Conservation (phyloP, 2,113 vertebrate species). For the Sialia sialis region DNA sequence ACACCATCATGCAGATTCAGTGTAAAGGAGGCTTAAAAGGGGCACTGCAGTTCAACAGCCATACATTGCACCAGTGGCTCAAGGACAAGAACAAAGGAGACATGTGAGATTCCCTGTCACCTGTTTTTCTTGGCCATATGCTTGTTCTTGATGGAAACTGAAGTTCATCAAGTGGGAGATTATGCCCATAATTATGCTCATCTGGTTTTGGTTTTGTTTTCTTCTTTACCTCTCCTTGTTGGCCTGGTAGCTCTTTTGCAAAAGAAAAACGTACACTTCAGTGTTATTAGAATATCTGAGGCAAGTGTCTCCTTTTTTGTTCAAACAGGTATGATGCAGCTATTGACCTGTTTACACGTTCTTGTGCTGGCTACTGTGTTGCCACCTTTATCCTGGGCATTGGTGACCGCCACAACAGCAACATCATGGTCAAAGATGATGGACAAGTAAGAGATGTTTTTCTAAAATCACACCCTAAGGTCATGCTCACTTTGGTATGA, state of each 20-base stretch:
- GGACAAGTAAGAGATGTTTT: constrained; percentile 83
- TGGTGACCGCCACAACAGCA: constrained; percentile 97
- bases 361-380: constrained; percentile 96
- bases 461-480: not conserved
- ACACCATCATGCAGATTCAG: constrained; percentile 99
- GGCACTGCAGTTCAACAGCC: constrained; percentile 95
- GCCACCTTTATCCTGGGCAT: constrained; percentile 98
- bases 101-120: constrained; percentile 78
- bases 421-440: constrained; percentile 99
- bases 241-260: not conserved
- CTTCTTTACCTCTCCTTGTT: not conserved
- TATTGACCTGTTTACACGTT: constrained; percentile 95
- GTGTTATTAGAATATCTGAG: not conserved
- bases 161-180: not conserved
- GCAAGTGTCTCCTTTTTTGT: not conserved
- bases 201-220: not conserved
- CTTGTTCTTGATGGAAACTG: not conserved
- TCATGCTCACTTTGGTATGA: not conserved
- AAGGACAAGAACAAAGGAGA: constrained; percentile 99
- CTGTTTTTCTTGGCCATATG: not conserved
- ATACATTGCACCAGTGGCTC: constrained; percentile 96
- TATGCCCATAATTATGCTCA: not conserved
- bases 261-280: not conserved
- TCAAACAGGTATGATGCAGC: constrained; percentile 90
- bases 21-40: constrained; percentile 98